Evolutionary conservation across 2,888 invertebrate species (phyloP).

Genomic region (Mantis religiosa): DNA sequence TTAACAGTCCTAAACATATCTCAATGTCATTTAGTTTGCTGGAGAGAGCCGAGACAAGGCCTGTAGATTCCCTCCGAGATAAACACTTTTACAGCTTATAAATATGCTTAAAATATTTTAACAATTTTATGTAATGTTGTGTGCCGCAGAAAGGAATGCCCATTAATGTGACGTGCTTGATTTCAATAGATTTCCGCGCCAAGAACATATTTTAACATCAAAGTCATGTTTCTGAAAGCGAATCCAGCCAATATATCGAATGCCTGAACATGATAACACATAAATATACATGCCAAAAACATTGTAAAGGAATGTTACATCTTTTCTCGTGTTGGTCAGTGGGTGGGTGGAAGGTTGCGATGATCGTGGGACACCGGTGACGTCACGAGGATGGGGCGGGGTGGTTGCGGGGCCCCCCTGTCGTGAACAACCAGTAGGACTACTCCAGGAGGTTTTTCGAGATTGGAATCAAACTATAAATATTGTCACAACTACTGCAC

Average conservation of each 20-base stretch:
- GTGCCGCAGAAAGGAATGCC: background rate
- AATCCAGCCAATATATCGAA: background rate
- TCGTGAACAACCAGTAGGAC: background rate
- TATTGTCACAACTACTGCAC: conserved; percentile 2
- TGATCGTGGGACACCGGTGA: background rate
- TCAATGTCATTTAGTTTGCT: background rate
- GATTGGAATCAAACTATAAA: conserved; percentile 14
- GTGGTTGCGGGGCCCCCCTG: background rate
- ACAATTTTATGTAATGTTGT: background rate
- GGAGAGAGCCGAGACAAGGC: background rate
- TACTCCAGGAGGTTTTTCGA: background rate
- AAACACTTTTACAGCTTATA: background rate
- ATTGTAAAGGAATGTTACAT: background rate
- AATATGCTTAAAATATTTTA: background rate
- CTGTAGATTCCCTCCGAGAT: background rate
- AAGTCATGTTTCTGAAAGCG: background rate
- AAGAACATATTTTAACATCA: background rate
- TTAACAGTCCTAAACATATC: background rate
- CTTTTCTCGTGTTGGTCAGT: background rate
- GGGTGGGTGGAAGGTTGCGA: background rate
- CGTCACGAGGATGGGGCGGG: background rate
- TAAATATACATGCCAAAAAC: background rate
- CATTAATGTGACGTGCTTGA: background rate
- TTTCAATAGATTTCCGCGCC: background rate
- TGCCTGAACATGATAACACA: background rate